These are phyloP conservation scores for Acanthornis magna DNA, from an alignment of 2,797 vertebrate species.

Conservation along the genomic window DNA sequence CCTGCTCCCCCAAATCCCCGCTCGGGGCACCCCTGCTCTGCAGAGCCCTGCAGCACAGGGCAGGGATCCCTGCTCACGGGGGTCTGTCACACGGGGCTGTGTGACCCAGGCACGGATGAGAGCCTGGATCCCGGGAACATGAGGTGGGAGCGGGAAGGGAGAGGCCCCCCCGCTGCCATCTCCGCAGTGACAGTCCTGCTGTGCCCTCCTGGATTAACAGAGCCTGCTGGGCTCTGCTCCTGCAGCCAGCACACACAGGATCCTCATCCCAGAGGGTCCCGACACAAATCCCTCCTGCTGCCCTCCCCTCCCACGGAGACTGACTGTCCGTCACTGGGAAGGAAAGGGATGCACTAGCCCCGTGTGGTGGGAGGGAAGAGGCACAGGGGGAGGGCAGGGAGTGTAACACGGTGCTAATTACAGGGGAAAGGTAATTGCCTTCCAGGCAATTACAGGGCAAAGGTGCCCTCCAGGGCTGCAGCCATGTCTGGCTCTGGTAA, in stretches of 20 bases:
- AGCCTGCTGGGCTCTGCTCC: neutral
- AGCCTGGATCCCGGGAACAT: neutral
- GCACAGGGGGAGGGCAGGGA: neutral
- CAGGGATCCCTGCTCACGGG: too few relatives aligned
- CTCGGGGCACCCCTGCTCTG: neutral
- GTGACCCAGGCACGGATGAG: too few relatives aligned
- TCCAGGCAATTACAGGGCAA: neutral
- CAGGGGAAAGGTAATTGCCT: neutral
- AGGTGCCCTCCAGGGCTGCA: neutral
- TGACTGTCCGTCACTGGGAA: neutral
- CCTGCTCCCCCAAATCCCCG: rapidly evolving
- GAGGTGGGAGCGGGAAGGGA: neutral
- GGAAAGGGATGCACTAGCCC: neutral
- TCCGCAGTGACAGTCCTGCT: neutral
- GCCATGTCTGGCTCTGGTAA: neutral
- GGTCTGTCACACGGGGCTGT: too few relatives aligned
- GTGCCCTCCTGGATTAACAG: neutral
- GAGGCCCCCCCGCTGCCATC: neutral
- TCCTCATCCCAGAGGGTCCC: neutral
- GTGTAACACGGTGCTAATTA: neutral
- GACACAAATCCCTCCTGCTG: neutral
- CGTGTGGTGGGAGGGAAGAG: neutral
- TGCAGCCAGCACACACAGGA: neutral
- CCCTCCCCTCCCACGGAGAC: neutral
- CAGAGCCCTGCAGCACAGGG: neutral